Evolutionary conservation across 1,140 invertebrate genomes (phyloP).

Genomic region (Drosophila parabipectinata): DNA sequence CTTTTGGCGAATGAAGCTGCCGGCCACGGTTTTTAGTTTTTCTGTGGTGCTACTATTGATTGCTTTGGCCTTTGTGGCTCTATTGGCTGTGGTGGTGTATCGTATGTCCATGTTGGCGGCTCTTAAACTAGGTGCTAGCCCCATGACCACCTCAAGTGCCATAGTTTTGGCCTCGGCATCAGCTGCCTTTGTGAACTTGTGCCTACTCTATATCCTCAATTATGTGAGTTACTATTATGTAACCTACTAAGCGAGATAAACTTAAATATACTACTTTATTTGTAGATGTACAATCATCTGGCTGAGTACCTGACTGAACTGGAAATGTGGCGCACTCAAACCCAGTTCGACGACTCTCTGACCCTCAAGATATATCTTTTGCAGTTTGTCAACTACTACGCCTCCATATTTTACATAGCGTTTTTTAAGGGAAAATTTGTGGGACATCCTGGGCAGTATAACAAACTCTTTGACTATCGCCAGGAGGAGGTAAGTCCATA

Average conservation of each 20-base stretch:
- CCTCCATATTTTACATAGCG: conserved; percentile 99
- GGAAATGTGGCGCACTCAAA: conserved; percentile 97
- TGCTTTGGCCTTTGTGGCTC: conserved; percentile 91
- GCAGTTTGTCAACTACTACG: conserved; percentile 99
- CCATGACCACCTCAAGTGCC: conserved; percentile 89
- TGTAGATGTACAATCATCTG: conserved; percentile 93
- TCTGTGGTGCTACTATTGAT: conserved; percentile 93
- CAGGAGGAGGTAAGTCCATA: conserved; percentile 91
- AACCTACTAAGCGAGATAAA: not conserved
- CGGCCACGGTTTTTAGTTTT: conserved; percentile 92
- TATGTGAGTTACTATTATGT: conserved; percentile 86
- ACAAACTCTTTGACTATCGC: conserved; percentile 89
- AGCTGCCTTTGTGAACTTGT: conserved; percentile 94
- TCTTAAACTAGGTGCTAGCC: conserved; percentile 86
- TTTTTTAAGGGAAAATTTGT: conserved; percentile 98
- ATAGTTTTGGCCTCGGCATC: conserved; percentile 93
- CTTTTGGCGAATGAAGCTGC: conserved; percentile 94
- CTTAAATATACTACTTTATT: not conserved
- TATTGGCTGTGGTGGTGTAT: conserved; percentile 96
- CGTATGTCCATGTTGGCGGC: conserved; percentile 94
- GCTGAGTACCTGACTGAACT: conserved; percentile 97
- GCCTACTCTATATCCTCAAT: conserved; percentile 94
- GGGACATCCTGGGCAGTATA: conserved; percentile 93
- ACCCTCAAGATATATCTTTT: conserved; percentile 98
- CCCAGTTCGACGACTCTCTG: conserved; percentile 98